Evolutionary conservation across 1,140 invertebrate species (phyloP), one percentile per base, ranked within the genome.

Genomic region (Globodera ellingtonae): DNA sequence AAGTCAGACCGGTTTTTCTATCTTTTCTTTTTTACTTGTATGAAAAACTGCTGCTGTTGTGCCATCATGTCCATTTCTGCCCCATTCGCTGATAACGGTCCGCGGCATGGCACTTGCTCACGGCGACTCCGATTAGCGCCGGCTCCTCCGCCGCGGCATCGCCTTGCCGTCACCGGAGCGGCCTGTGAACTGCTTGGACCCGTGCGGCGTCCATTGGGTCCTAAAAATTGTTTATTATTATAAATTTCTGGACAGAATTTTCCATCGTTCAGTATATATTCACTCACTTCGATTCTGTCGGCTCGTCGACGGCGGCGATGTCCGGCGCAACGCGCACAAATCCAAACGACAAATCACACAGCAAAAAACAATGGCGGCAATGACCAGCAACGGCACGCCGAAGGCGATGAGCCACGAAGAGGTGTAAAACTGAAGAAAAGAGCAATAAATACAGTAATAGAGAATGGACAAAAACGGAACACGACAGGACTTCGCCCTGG

Each of bases 331-430:
- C 48, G 85, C 81, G 67, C 86, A 86, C 18, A 86, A 80, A 78
- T 86, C 85, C 18, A 88, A 65, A n/a, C 85, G 84, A 72, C 85
- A 86, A 79, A 86, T 72, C 9, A 86, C 83, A 75, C 85, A 86
- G 75, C 85, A 86, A 56, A 87, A 56, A 8, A 88, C 72, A 52
- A 88, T 75, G 35, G 87, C 69, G 21, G 81, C 79, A 6, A 86
- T 75, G 72, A 69, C 69, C 18, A 86, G 15, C n/a, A 86, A 50
- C 9, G 85, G 85, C 48, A 86, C 70, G 18, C 86, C 85, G 44
- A 86, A 35, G 15, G 83, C 80, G 18, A 82, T 79, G 15, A 86
- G 59, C 85, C 85, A 86, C 35, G 84, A 86, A 15, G 85, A 88
- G 21, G 85, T 79, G 74, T 86, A 86, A 62, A 75, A 81, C 86